phyloP scores from a whole-genome alignment of 2,113 vertebrate genomes.

The Vulpes vulpes region DNA sequence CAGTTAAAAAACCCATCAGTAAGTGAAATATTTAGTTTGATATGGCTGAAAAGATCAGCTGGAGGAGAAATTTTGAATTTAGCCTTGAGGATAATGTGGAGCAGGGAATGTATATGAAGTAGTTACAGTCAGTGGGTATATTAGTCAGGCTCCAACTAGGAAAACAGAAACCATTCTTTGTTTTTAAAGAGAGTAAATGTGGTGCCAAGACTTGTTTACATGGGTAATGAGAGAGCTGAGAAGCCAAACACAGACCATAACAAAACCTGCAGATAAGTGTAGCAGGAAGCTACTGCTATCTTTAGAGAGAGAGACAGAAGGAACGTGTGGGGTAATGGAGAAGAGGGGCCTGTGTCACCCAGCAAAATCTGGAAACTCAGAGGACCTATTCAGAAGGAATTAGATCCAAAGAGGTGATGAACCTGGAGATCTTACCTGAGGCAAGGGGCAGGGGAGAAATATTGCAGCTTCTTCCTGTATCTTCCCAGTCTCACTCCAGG shows the following conservation, averaged over 20 bases:
- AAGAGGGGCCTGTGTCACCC: background rate
- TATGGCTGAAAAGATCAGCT: background rate
- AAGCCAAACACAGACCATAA: background rate
- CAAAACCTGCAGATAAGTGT: background rate
- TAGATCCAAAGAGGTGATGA: background rate
- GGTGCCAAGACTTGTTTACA: background rate
- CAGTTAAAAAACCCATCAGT: background rate
- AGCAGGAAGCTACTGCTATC: background rate
- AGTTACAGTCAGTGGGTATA: background rate
- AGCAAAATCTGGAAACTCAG: background rate
- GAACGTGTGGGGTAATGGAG: background rate
- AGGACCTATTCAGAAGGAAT: background rate
- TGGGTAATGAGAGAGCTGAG: background rate
- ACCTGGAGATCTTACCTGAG: background rate
- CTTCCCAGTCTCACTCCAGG: background rate
- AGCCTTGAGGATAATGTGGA: background rate
- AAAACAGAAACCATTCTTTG: conserved; percentile 18
- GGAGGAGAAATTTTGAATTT: conserved; percentile 25
- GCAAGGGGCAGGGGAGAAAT: background rate
- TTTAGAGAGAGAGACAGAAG: background rate
- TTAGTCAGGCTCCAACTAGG: background rate
- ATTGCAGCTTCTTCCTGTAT: background rate
- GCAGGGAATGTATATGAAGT: background rate
- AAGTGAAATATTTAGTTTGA: background rate
- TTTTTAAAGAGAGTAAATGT: background rate